phyloP scores from a whole-genome alignment of 1,140 invertebrate species.

The Protaetia brevitarsis region DNA sequence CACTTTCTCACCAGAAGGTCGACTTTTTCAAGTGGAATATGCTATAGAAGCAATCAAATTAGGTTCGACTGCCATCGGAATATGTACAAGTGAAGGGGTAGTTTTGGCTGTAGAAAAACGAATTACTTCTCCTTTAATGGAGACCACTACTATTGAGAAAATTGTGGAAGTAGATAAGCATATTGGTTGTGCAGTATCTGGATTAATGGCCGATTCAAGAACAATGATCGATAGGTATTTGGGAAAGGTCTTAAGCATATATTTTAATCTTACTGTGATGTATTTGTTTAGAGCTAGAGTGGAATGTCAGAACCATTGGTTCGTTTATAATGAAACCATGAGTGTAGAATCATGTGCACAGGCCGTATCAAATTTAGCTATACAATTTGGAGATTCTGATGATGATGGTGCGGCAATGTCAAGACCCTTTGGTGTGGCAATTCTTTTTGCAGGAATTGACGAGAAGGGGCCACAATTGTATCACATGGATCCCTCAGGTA shows the following conservation, averaged over 20 bases:
- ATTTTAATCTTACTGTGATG: constrained; percentile 82
- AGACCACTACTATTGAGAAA: constrained; percentile 94
- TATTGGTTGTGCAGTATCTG: constrained; percentile 96
- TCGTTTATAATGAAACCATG: constrained; percentile 96
- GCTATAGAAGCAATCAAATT: constrained; percentile 99
- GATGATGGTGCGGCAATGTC: constrained; percentile 96
- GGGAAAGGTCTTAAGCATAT: not conserved
- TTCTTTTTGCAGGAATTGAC: constrained; percentile 83
- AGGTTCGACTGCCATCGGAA: constrained; percentile 98
- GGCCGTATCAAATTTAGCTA: constrained; percentile 96
- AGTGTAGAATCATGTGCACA: constrained; percentile 95
- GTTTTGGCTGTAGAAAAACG: constrained; percentile 97
- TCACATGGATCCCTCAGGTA: constrained; percentile 98
- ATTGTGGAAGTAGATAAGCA: constrained; percentile 95
- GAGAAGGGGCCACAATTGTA: constrained; percentile 84
- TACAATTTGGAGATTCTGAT: constrained; percentile 97
- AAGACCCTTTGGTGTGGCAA: constrained; percentile 97
- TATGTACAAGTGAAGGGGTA: constrained; percentile 91
- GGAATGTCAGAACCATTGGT: constrained; percentile 98
- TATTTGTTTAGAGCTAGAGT: constrained; percentile 71
- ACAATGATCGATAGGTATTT: constrained; percentile 47
- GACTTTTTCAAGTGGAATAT: constrained; percentile 99
- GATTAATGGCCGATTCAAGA: constrained; percentile 94
- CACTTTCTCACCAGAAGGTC: constrained; percentile 98
- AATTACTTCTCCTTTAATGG: constrained; percentile 95